phyloP scores from a whole-genome alignment of 2,113 vertebrate genomes.

The Nansenia antarctica region DNA sequence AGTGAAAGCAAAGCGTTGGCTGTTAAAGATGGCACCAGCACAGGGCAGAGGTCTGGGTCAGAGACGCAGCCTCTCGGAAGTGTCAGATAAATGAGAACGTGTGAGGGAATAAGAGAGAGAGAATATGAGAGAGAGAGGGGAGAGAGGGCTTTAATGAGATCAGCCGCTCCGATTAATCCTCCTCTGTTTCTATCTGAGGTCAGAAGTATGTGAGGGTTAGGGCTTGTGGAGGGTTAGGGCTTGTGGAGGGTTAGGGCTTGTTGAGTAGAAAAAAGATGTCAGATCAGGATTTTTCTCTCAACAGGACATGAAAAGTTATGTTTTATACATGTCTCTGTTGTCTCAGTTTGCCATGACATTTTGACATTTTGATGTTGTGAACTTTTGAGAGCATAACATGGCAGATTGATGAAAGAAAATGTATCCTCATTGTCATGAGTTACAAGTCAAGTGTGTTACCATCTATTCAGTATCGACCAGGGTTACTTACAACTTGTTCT shows the following conservation, averaged over 20 bases:
- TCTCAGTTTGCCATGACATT: not conserved
- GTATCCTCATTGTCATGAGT: too few species aligned
- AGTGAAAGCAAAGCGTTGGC: conserved; percentile 6
- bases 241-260: too few species aligned
- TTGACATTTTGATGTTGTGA: not conserved
- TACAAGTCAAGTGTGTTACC: too few species aligned
- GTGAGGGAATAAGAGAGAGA: not conserved
- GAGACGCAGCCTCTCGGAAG: not conserved
- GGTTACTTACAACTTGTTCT: too few species aligned
- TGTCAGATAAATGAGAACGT: conserved; percentile 12
- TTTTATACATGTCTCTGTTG: not conserved
- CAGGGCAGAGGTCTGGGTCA: conserved; percentile 7
- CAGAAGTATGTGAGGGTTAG: conserved; percentile 8
- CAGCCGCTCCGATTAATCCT: not conserved
- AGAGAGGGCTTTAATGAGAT: not conserved
- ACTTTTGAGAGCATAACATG: too few species aligned
- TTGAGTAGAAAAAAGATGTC: conserved; percentile 39
- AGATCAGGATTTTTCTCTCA: not conserved
- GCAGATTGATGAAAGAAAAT: too few species aligned
- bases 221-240: too few species aligned
- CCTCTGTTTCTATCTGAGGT: conserved; percentile 23
- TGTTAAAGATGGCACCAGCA: not conserved
- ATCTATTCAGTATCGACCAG: too few species aligned
- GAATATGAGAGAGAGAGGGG: too few species aligned
- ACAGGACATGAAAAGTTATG: not conserved